These are phyloP conservation scores for Microchrysa polita DNA, from an alignment of 2,888 invertebrate species.

Conservation along the genomic window DNA sequence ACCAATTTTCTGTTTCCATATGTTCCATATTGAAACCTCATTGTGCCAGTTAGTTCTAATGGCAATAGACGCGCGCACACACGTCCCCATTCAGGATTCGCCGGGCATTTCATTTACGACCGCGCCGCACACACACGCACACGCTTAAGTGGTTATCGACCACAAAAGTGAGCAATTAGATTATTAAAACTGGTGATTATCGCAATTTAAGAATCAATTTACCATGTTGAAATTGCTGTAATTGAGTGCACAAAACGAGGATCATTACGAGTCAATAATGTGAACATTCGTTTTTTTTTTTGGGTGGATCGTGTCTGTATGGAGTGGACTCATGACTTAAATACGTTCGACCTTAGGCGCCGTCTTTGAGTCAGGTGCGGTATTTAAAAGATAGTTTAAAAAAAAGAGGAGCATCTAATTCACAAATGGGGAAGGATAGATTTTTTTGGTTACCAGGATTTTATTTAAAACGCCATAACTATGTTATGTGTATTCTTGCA, in stretches of 20 bases:
- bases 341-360: no score
- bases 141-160: slow-evolving; percentile 40
- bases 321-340: no score
- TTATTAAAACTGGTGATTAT: slow-evolving; percentile 44
- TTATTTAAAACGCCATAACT: no score
- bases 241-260: slow-evolving; percentile 18
- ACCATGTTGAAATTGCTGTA: slow-evolving; percentile 44
- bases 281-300: slow-evolving; percentile 35
- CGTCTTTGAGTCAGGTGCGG: no score
- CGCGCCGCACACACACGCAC: no score
- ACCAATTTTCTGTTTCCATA: no score
- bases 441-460: no score
- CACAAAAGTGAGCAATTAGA: slow-evolving; percentile 44
- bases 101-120: slow-evolving; percentile 18
- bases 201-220: slow-evolving; percentile 46
- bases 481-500: no score
- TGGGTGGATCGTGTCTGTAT: background rate
- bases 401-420: no score
- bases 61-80: slow-evolving; percentile 3
- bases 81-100: no score
- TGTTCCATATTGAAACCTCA: background rate
- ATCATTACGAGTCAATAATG: slow-evolving; percentile 38
- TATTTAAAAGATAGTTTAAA: no score
- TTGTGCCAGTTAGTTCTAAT: slow-evolving; percentile 39
- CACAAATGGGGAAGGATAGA: no score